phyloP scores from a whole-genome alignment of 2,113 vertebrate genomes.

The Bubo bubo region DNA sequence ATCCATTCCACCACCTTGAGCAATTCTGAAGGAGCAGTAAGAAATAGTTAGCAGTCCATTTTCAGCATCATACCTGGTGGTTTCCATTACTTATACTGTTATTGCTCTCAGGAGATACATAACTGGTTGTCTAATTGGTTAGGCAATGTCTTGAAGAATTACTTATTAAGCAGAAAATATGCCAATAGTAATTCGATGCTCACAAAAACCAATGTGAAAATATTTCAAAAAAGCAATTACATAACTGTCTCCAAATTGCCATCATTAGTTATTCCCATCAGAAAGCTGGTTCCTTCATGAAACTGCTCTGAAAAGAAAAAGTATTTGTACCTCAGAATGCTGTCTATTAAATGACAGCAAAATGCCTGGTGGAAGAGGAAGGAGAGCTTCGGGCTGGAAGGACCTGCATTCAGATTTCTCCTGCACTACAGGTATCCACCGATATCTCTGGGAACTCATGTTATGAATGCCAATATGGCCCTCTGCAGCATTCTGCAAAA shows the following conservation, averaged over 20 bases:
- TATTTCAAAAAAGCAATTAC: not conserved
- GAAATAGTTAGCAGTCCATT: not conserved
- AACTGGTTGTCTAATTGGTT: constrained; percentile 43
- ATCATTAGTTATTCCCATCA: not conserved
- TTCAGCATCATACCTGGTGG: constrained; percentile 29
- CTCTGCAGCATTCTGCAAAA: not conserved
- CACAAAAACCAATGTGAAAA: not conserved
- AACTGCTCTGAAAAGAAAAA: not conserved
- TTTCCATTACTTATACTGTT: constrained; percentile 15
- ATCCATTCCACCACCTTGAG: not conserved
- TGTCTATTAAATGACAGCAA: not conserved
- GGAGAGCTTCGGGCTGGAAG: not conserved
- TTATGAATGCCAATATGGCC: not conserved
- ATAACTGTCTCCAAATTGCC: constrained; percentile 8
- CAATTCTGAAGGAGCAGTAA: not conserved
- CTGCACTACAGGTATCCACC: not conserved
- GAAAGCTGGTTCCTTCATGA: not conserved
- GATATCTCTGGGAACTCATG: not conserved
- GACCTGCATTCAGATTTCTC: not conserved
- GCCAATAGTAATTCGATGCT: not conserved
- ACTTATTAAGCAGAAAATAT: constrained; percentile 47
- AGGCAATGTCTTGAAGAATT: constrained; percentile 32
- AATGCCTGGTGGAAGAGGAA: not conserved
- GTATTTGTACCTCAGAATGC: not conserved
- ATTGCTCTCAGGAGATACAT: constrained; percentile 32